Conservation (phyloP, 2,888 invertebrate genomes). For the Smittia sp. region DNA sequence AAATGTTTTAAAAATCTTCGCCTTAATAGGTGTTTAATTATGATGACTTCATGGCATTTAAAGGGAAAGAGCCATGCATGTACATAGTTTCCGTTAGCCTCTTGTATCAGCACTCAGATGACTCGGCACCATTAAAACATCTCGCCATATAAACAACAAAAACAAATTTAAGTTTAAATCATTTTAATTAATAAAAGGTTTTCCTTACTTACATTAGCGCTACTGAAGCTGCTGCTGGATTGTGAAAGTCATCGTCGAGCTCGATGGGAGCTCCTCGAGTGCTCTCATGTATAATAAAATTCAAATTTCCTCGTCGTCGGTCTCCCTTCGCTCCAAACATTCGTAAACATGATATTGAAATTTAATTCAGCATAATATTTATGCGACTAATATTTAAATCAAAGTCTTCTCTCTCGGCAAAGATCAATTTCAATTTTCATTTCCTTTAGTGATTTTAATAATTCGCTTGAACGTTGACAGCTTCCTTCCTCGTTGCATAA, state of each 20-base stretch:
- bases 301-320: background rate
- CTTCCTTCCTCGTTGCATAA: slow-evolving; percentile 11
- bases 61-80: background rate
- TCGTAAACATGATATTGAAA: background rate
- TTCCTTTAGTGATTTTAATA: background rate
- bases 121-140: background rate
- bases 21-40: slow-evolving; percentile 22
- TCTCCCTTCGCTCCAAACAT: background rate
- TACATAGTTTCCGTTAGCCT: too few species aligned
- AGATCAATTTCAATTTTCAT: slow-evolving; percentile 1
- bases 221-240: background rate
- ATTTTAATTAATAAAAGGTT: background rate
- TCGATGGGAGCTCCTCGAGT: background rate
- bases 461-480: background rate
- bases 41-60: slow-evolving; percentile 1
- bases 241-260: background rate
- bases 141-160: background rate
- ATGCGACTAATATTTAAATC: slow-evolving; percentile 15
- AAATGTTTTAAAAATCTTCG: slow-evolving; percentile 3
- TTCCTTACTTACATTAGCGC: background rate
- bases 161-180: background rate
- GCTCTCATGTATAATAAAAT: slow-evolving; percentile 12
- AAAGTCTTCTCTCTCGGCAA: background rate
- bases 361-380: slow-evolving; percentile 7
- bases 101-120: background rate